Percentiles rank a stretch among this genome's conserved stretches.
Evolutionary conservation across 1,140 invertebrate genomes (phyloP).

Genomic region (Drosophila equinoxialis): DNA sequence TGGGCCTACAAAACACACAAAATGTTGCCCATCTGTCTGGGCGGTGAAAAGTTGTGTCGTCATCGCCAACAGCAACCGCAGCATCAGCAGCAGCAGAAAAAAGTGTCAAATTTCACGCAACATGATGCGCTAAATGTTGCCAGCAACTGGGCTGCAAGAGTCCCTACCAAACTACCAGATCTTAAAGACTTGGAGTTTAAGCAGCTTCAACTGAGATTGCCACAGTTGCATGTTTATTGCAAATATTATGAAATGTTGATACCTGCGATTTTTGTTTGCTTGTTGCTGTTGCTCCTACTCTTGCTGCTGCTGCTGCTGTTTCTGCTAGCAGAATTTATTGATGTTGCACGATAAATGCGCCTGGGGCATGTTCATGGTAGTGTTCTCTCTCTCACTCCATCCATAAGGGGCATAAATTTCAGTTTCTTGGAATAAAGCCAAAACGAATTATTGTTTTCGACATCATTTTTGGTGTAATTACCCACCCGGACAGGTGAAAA

Average conservation of each 20-base stretch:
- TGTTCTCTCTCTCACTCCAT: too few species aligned
- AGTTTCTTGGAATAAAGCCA: slow-evolving; percentile 75
- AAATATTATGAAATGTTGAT: slow-evolving; percentile 82
- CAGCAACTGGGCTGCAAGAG: slow-evolving; percentile 49
- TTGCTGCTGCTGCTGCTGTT: slow-evolving; percentile 24
- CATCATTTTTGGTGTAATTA: slow-evolving; percentile 76
- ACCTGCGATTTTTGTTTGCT: slow-evolving; percentile 64
- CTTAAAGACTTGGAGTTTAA: background rate
- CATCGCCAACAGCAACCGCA: slow-evolving; percentile 41
- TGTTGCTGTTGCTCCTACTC: slow-evolving; percentile 27
- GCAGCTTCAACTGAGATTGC: slow-evolving; percentile 8
- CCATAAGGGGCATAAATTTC: slow-evolving; percentile 65
- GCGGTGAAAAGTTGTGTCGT: slow-evolving; percentile 67
- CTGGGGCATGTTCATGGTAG: slow-evolving; percentile 58
- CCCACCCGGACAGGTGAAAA: slow-evolving; percentile 65
- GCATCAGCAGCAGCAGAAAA: slow-evolving; percentile 8
- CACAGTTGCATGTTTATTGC: slow-evolving; percentile 82
- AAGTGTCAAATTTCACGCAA: slow-evolving; percentile 82
- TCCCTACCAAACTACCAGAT: background rate
- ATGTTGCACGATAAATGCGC: slow-evolving; percentile 76
- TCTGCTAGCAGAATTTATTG: slow-evolving; percentile 68
- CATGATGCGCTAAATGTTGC: slow-evolving; percentile 79
- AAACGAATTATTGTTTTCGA: slow-evolving; percentile 75
- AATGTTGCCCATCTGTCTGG: slow-evolving; percentile 73
- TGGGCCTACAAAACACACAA: slow-evolving; percentile 20